Base-by-base conservation (phyloP, 2,888 invertebrate species). In the Congeria kusceri region DNA sequence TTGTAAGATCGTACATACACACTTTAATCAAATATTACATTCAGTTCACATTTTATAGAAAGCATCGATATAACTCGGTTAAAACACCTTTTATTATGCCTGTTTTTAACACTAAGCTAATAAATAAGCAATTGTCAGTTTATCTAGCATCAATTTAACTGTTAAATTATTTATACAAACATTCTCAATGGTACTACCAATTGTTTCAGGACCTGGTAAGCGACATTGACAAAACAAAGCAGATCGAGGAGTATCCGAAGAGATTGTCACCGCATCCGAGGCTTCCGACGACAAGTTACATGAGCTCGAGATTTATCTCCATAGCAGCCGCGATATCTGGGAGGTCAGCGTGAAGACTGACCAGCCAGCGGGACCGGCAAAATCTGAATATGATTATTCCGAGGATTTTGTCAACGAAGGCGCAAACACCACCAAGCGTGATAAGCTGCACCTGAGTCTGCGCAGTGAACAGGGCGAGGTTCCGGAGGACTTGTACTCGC, bases 381-480 rank as follows among this genome's bases (percentile, higher is more conserved):
- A 47, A 25, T 32, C 79, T 15, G 46, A 18, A 13, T 44, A 44
- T 27, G 49, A 72, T 20, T 87, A 87, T 61, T 74, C 83, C 9
- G 77, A 86, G 61, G 89, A 88, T 63, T 89, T 90, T 72, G 79
- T 79, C 2, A 77, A 74, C 7, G 73, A 72, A 53, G 77, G 74
- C 49, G 71, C 86, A 4, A 77, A 66, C 23, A 87, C 77, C 46
- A 82, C 82, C 20, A 69, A 64, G 18, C 77, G 79, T 49, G 79
- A 76, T 3, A 84, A 78, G 62, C 61, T 78, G 9, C 75, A 77
- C 9, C 73, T 80, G 7, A 84, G 80, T 79, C 18, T 44, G 9
- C 76, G 82, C 61, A 84, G 83, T 79, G 58, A 67, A 28, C 63
- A 68, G 23, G 80, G 71, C 59, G 65, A 69, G 27, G 64, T 74